Evolutionary conservation across 2,888 invertebrate genomes (phyloP).

Genomic region (Gymnocheta viridis): DNA sequence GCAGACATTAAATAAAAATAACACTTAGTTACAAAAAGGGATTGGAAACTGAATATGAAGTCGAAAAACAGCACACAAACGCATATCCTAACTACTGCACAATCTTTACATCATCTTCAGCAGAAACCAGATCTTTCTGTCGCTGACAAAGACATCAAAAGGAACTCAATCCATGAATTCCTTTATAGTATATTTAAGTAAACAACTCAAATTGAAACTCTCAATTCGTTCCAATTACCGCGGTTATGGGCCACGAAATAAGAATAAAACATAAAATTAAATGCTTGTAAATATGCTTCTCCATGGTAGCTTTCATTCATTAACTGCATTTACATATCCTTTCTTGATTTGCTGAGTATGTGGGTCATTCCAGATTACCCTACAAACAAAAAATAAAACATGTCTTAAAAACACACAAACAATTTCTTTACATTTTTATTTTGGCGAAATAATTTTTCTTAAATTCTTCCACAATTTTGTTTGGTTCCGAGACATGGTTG

Average conservation of each 20-base stretch:
- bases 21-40: too few species aligned
- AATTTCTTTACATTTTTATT: conserved; percentile 42
- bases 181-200: too few species aligned
- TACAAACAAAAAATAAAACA: conserved; percentile 9
- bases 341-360: conserved; percentile 25
- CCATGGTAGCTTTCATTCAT: conserved; percentile 35
- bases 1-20: too few species aligned
- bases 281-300: conserved; percentile 28
- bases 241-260: background rate
- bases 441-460: conserved; percentile 27
- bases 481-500: conserved; percentile 11
- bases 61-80: too few species aligned
- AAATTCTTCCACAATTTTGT: background rate
- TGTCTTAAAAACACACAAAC: conserved; percentile 10
- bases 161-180: too few species aligned
- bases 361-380: conserved; percentile 45
- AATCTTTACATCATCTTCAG: too few species aligned
- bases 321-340: conserved; percentile 50
- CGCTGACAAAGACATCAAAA: too few species aligned
- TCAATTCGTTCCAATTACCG: background rate
- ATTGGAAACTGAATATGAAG: too few species aligned
- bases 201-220: too few species aligned
- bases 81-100: too few species aligned
- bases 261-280: conserved; percentile 12
- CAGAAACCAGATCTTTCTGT: too few species aligned